These are phyloP conservation scores for Macquaria australasica DNA, from an alignment of 2,113 vertebrate species.

Conservation along the genomic window DNA sequence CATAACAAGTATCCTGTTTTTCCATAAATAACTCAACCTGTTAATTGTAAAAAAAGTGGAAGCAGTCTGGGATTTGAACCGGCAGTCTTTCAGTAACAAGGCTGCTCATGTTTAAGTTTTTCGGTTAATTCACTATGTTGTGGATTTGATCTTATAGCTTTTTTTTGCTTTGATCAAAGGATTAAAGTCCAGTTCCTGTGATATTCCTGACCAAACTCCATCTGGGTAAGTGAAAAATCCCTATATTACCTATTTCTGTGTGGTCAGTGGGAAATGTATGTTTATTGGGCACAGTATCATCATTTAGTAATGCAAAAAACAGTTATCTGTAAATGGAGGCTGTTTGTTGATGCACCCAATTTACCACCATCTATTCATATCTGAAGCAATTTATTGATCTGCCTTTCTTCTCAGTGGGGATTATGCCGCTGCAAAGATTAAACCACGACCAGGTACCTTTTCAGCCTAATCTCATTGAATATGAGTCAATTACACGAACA, in stretches of 20 bases:
- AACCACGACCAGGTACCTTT: constrained; percentile 85
- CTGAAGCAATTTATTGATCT: not conserved
- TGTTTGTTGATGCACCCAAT: not conserved
- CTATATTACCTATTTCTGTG: not conserved
- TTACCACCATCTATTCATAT: not conserved
- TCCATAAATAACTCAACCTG: not conserved
- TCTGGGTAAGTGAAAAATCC: constrained; percentile 74
- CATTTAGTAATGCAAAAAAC: not conserved
- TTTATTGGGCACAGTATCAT: not conserved
- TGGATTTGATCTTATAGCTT: constrained; percentile 14
- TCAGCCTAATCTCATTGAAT: not conserved
- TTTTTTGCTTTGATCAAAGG: constrained; percentile 75
- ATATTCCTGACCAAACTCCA: constrained; percentile 74
- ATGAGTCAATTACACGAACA: not conserved
- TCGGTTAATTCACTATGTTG: not conserved
- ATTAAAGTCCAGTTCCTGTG: constrained; percentile 76
- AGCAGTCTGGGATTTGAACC: not conserved
- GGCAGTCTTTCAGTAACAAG: not conserved
- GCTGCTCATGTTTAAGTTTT: not conserved
- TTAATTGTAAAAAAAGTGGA: not conserved
- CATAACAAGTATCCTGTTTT: not conserved
- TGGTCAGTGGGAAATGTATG: not conserved
- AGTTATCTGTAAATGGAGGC: not conserved
- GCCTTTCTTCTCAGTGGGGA: constrained; percentile 61
- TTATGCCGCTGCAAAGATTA: constrained; percentile 78